phyloP scores from a whole-genome alignment of 2,888 invertebrate genomes.

The Lycocerus yunnanus region DNA sequence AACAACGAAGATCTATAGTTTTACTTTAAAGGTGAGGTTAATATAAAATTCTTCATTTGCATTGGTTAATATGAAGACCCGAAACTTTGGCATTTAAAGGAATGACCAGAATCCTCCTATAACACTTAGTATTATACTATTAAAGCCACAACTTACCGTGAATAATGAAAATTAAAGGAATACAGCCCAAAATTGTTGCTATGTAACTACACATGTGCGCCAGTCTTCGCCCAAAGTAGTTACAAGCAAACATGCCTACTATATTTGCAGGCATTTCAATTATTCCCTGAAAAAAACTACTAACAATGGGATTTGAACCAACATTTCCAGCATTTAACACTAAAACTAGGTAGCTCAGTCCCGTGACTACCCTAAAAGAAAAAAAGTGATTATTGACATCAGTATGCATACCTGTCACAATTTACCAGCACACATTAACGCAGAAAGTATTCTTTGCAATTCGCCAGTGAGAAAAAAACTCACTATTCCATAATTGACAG shows the following conservation, averaged over 20 bases:
- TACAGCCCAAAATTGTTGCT: conserved; percentile 51
- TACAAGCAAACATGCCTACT: conserved; percentile 60
- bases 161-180: conserved; percentile 54
- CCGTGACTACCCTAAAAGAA: conserved; percentile 57
- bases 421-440: conserved; percentile 62
- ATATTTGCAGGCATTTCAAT: conserved; percentile 68
- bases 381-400: neutral
- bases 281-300: conserved; percentile 65
- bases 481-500: conserved; percentile 59
- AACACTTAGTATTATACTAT: too few species aligned
- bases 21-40: too few species aligned
- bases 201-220: conserved; percentile 57
- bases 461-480: conserved; percentile 62
- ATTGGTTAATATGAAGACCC: too few species aligned
- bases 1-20: too few species aligned
- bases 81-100: too few species aligned
- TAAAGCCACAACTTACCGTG: conserved; percentile 52
- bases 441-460: conserved; percentile 61
- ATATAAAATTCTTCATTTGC: too few species aligned
- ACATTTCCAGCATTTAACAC: conserved; percentile 61
- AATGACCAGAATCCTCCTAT: too few species aligned
- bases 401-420: neutral
- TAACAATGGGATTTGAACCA: conserved; percentile 68
- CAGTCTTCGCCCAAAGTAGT: conserved; percentile 60
- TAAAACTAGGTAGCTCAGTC: conserved; percentile 59